A percentile compares a stretch with the other conserved stretches of the same genome.
Evolutionary conservation across 2,888 invertebrate genomes (phyloP).

Genomic region (Torymus aiolomorphi): DNA sequence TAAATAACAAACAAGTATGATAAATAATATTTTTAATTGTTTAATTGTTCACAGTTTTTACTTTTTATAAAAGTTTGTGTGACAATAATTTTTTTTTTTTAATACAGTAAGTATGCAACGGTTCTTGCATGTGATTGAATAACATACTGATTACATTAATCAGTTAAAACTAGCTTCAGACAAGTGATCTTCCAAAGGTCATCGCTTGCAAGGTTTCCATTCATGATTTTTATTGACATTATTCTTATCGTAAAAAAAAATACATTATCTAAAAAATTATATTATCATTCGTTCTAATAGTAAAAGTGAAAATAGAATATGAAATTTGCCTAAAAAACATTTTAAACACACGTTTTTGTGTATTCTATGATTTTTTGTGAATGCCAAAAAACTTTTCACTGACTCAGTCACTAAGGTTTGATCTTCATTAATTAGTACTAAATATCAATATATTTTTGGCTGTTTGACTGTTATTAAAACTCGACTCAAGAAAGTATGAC

Average conservation of each 20-base stretch:
- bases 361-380: too few species aligned
- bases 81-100: background rate
- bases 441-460: conserved; percentile 16
- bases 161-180: conserved; percentile 30
- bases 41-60: background rate
- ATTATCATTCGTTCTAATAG: background rate
- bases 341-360: too few species aligned
- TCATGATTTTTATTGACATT: conserved; percentile 1
- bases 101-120: background rate
- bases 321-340: background rate
- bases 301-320: conserved; percentile 1
- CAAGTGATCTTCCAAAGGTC: conserved; percentile 30
- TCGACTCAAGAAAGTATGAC: background rate
- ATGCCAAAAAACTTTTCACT: background rate
- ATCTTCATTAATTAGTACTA: conserved; percentile 7
- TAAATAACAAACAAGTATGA: background rate
- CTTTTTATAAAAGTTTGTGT: background rate
- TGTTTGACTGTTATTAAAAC: conserved; percentile 29
- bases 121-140: conserved; percentile 11
- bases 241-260: conserved; percentile 3
- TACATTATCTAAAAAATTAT: conserved; percentile 7
- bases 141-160: conserved; percentile 21
- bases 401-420: conserved; percentile 23
- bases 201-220: conserved; percentile 38
- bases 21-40: background rate